These are phyloP conservation scores for Chamaea fasciata DNA, from an alignment of 2,113 vertebrate genomes.

Conservation along the genomic window DNA sequence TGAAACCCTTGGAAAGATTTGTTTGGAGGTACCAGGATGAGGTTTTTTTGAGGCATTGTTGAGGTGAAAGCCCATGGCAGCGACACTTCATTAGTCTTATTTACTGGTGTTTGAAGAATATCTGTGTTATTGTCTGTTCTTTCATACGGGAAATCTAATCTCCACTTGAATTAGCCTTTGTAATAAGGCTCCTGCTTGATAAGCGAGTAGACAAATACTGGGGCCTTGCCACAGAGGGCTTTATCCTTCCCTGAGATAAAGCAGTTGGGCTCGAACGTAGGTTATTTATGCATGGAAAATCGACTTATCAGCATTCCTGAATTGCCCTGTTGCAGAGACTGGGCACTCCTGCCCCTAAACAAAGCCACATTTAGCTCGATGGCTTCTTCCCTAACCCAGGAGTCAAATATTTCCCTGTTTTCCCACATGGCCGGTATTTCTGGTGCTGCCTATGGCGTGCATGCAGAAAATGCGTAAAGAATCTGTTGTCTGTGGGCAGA, in stretches of 20 bases:
- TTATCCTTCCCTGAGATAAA: not conserved
- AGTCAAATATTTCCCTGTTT: not conserved
- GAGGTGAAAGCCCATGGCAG: not conserved
- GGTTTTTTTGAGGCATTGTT: not conserved
- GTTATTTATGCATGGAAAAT: not conserved
- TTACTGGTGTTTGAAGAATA: not conserved
- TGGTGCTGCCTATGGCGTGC: not conserved
- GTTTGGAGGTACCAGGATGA: not conserved
- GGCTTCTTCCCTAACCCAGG: not conserved
- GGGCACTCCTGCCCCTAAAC: not conserved
- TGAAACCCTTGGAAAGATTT: not conserved
- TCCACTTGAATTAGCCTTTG: constrained; percentile 24
- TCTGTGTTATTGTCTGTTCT: not conserved
- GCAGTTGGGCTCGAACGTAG: accelerated
- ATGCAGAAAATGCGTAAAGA: not conserved
- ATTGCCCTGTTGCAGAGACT: not conserved
- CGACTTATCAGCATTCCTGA: not conserved
- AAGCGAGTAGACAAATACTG: not conserved
- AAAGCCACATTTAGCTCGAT: not conserved
- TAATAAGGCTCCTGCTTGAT: not conserved
- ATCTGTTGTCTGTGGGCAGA: not conserved
- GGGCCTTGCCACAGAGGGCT: not conserved
- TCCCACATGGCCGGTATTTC: not conserved
- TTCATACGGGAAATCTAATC: not conserved
- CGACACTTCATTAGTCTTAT: not conserved